These are phyloP conservation scores for Calyptommatus sinebrachiatus DNA, from an alignment of 2,113 vertebrate species.

Conservation along the genomic window DNA sequence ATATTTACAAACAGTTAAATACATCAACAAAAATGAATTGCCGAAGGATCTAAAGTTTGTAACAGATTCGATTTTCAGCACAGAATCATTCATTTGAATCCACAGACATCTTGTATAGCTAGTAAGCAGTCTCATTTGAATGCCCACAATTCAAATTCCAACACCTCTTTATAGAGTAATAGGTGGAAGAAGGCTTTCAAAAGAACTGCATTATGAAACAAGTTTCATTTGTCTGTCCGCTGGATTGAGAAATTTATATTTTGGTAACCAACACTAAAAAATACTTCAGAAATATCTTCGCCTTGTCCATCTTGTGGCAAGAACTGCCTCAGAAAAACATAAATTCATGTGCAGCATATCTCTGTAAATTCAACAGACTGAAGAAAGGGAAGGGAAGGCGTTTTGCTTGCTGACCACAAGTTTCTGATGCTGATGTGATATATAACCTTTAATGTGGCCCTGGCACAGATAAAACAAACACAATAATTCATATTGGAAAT, in stretches of 20 bases:
- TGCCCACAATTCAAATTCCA: not conserved
- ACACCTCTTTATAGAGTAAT: not conserved
- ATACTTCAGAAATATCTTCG: not conserved
- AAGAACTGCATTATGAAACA: too few species aligned
- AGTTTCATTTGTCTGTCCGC: not conserved
- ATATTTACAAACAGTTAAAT: not conserved
- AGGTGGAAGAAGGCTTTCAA: too few species aligned
- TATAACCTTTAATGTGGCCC: conserved; percentile 98
- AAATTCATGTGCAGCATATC: not conserved
- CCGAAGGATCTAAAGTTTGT: not conserved
- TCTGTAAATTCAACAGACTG: conserved; percentile 73
- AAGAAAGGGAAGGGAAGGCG: conserved; percentile 89
- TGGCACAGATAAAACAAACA: conserved; percentile 56
- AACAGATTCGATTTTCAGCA: not conserved
- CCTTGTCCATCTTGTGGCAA: not conserved
- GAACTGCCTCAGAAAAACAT: not conserved
- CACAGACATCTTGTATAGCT: not conserved
- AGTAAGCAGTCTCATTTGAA: not conserved
- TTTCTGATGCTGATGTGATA: conserved; percentile 98
- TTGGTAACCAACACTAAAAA: not conserved
- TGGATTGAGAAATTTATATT: not conserved
- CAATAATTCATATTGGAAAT: not conserved
- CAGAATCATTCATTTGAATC: not conserved
- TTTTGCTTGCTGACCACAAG: conserved; percentile 98
- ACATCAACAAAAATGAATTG: not conserved